A percentile compares a stretch with the other conserved stretches of the same genome.
phyloP scores from a whole-genome alignment of 2,888 invertebrate genomes.

The Apamea monoglypha region DNA sequence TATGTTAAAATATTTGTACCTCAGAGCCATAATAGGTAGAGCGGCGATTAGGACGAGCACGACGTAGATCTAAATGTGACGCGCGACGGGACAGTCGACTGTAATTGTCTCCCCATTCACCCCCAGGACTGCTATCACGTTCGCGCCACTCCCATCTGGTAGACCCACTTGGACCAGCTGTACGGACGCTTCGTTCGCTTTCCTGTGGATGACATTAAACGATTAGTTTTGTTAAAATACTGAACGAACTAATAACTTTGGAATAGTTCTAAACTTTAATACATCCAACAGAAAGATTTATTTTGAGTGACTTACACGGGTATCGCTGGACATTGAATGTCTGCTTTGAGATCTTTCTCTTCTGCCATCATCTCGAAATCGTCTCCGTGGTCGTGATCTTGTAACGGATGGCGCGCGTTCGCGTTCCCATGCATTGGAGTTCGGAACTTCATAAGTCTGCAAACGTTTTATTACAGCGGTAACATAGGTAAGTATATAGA shows the following conservation, averaged over 20 bases:
- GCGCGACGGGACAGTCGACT: constrained; percentile 82
- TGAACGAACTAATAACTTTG: neutral
- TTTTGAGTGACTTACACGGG: constrained; percentile 86
- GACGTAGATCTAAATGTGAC: constrained; percentile 84
- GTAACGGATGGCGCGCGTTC: constrained; percentile 78
- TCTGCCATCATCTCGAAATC: constrained; percentile 82
- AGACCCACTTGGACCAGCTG: constrained; percentile 72
- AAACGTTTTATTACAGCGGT: constrained; percentile 21
- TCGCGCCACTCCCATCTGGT: constrained; percentile 85
- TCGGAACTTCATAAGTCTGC: constrained; percentile 88
- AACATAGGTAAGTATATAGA: neutral
- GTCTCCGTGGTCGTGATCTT: constrained; percentile 81
- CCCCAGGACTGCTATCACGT: constrained; percentile 82
- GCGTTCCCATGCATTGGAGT: constrained; percentile 77
- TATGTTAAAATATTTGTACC: constrained; percentile 65
- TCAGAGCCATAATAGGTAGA: constrained; percentile 84
- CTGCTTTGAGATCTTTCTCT: constrained; percentile 92
- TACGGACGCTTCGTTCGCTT: constrained; percentile 84
- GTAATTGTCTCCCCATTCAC: constrained; percentile 79
- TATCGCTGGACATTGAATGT: constrained; percentile 92
- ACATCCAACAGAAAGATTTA: neutral
- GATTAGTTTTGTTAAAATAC: constrained; percentile 8
- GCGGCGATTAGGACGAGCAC: constrained; percentile 75
- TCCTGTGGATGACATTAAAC: constrained; percentile 72
- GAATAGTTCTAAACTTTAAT: neutral